Evolutionary conservation across 2,797 vertebrate species (phyloP).

Genomic region (Hydrophis major): DNA sequence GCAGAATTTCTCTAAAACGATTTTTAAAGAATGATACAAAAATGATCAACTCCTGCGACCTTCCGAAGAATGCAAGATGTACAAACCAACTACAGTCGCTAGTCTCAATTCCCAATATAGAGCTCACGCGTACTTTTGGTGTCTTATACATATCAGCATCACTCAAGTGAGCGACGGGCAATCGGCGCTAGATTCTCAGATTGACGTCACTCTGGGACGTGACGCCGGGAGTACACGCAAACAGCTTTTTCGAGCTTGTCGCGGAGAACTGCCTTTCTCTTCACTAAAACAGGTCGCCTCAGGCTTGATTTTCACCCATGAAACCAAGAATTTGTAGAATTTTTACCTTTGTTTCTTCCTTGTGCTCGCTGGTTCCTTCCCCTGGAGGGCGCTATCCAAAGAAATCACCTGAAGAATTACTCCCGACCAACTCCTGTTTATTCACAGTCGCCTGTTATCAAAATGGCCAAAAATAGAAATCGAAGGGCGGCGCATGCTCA

Average conservation of each 20-base stretch:
- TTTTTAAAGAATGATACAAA: neutral
- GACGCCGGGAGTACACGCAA: neutral
- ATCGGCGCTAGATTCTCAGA: neutral
- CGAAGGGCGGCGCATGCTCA: neutral
- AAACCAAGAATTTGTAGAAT: neutral
- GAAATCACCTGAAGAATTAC: neutral
- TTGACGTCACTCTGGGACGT: neutral
- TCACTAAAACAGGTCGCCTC: neutral
- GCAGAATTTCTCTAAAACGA: neutral
- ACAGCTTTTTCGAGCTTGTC: no score
- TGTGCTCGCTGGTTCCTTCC: neutral
- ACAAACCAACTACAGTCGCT: neutral
- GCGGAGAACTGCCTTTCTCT: neutral
- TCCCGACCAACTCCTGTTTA: neutral
- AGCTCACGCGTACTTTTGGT: no score
- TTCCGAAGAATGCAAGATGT: neutral
- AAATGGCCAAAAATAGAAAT: neutral
- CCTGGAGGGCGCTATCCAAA: neutral
- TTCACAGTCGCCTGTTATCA: neutral
- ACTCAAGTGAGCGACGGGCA: neutral
- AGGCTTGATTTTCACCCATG: neutral
- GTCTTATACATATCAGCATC: neutral
- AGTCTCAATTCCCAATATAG: neutral
- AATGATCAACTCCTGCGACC: neutral
- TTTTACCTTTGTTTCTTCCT: neutral